A percentile compares a stretch with the other conserved stretches of the same genome.
Evolutionary conservation across 2,113 vertebrate species (phyloP).

Genomic region (Vidua macroura): DNA sequence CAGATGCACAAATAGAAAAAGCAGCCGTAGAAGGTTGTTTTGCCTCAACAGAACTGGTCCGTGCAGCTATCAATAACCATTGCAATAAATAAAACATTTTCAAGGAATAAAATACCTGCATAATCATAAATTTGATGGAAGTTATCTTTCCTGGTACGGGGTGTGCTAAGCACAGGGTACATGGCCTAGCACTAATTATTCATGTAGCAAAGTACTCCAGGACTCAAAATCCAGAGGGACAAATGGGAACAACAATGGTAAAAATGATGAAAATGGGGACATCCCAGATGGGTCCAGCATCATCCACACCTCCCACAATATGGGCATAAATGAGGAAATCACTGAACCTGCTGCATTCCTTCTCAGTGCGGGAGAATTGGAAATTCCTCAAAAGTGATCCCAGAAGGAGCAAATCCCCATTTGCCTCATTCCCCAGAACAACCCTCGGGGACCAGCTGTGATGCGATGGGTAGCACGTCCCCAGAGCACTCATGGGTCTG

Average conservation of each 20-base stretch:
- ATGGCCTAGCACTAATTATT: not conserved
- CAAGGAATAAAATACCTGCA: slow-evolving; percentile 29
- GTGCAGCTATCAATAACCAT: slow-evolving; percentile 11
- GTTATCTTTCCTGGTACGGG: not conserved
- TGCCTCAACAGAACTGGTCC: not conserved
- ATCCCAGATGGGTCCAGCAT: not conserved
- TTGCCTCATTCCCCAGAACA: not conserved
- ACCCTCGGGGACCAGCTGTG: fast-evolving
- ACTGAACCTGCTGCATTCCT: not conserved
- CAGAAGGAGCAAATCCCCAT: not conserved
- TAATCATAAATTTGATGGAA: not conserved
- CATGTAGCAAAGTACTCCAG: not conserved
- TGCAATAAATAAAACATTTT: slow-evolving; percentile 34
- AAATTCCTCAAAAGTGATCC: not conserved
- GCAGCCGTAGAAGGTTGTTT: not conserved
- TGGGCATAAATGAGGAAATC: not conserved
- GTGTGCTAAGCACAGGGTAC: not conserved
- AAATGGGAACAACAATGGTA: not conserved
- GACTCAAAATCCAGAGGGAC: not conserved
- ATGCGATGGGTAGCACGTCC: fast-evolving
- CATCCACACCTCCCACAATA: not conserved
- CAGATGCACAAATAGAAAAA: not conserved
- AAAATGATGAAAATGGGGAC: not conserved
- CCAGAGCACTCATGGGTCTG: not conserved
- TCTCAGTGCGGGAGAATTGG: not conserved